Percentiles rank a stretch among this genome's conserved stretches.
These are phyloP conservation scores for Liparis tanakae DNA, from an alignment of 2,797 vertebrate genomes.

Conservation along the genomic window DNA sequence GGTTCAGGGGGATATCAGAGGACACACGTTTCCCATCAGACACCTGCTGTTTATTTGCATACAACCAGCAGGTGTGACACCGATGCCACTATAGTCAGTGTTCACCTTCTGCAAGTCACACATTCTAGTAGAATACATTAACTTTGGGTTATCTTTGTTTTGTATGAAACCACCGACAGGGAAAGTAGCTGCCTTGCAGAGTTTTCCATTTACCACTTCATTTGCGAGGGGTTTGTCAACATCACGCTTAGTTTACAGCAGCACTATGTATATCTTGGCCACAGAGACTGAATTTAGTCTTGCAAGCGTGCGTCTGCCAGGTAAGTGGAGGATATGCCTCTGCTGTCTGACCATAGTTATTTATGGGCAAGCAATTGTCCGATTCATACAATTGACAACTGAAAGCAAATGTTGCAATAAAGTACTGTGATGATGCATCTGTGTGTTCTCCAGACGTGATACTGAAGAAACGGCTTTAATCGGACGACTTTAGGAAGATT, in stretches of 20 bases:
- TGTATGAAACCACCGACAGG: slow-evolving; percentile 47
- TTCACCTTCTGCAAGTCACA: slow-evolving; percentile 49
- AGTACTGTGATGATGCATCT: background rate
- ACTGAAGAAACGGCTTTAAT: slow-evolving; percentile 17
- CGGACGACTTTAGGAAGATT: slow-evolving; percentile 12
- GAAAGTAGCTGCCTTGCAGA: slow-evolving; percentile 37
- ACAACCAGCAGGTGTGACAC: slow-evolving; percentile 30
- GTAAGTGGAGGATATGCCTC: slow-evolving; percentile 22
- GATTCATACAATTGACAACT: background rate
- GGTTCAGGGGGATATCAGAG: slow-evolving; percentile 23
- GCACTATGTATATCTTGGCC: slow-evolving; percentile 44
- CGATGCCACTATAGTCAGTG: slow-evolving; percentile 34
- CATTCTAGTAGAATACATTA: slow-evolving; percentile 12
- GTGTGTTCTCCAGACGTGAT: slow-evolving; percentile 4
- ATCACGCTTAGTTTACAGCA: slow-evolving; percentile 34
- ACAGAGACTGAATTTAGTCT: slow-evolving; percentile 31
- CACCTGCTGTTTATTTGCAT: slow-evolving; percentile 56
- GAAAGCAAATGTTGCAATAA: background rate
- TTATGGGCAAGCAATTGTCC: background rate
- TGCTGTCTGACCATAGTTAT: background rate
- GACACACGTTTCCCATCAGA: slow-evolving; percentile 32
- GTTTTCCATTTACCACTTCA: slow-evolving; percentile 57
- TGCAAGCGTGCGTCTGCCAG: slow-evolving; percentile 2
- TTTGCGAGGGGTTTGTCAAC: slow-evolving; percentile 52
- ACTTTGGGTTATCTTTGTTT: slow-evolving; percentile 43